Conservation (phyloP, 2,888 invertebrate species). For the Drosophila pseudotalamancana region DNA sequence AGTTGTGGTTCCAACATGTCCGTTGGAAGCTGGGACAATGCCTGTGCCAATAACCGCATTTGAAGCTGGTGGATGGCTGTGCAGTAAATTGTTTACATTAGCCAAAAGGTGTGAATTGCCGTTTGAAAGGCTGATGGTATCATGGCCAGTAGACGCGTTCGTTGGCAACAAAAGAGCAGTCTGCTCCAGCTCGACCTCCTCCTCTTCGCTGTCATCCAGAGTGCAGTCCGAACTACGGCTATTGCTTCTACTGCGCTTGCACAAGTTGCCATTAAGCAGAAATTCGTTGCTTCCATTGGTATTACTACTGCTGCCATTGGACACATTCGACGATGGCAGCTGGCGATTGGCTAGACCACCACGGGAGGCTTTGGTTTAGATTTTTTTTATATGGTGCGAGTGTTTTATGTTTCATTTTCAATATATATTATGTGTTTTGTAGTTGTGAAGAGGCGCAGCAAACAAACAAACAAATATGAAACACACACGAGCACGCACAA, state of each 20-base stretch:
- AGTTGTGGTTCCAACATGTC: conserved; percentile 80
- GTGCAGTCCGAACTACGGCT: conserved; percentile 83
- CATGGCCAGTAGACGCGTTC: conserved; percentile 29
- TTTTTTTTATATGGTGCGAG: conserved; percentile 27
- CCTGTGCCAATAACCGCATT: conserved; percentile 35
- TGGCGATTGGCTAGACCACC: conserved; percentile 91
- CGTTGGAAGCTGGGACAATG: conserved; percentile 49
- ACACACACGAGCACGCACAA: conserved; percentile 50
- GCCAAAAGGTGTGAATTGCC: conserved; percentile 85
- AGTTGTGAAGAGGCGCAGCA: conserved; percentile 28
- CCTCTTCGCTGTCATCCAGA: conserved; percentile 81
- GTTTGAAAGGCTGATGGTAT: conserved; percentile 84
- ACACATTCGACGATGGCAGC: conserved; percentile 85
- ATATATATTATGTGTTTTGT: neutral
- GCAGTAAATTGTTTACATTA: conserved; percentile 80
- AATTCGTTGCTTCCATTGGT: conserved; percentile 38
- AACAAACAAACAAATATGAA: conserved; percentile 49
- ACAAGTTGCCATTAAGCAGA: conserved; percentile 73
- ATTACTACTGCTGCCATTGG: conserved; percentile 40
- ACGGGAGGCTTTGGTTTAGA: conserved; percentile 87
- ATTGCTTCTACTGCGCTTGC: conserved; percentile 85
- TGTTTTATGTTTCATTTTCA: conserved; percentile 12
- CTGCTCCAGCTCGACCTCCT: conserved; percentile 79
- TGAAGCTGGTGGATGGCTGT: conserved; percentile 73
- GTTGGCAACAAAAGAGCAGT: conserved; percentile 43